Conservation (phyloP, 2,797 vertebrate species). For the Cyclopterus lumpus region DNA sequence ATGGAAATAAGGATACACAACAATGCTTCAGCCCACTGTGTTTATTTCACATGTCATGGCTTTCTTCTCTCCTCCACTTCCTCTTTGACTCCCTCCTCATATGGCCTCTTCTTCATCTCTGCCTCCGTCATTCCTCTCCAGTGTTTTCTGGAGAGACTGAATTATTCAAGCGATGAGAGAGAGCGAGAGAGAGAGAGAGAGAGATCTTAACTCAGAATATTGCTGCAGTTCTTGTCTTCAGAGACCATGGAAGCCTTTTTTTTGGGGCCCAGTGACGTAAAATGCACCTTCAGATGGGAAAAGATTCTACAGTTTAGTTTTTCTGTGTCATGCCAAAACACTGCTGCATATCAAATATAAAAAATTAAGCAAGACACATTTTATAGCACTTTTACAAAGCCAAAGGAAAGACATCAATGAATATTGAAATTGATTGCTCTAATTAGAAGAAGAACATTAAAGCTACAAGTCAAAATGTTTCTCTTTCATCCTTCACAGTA, state of each 20-base stretch:
- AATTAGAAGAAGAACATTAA: neutral
- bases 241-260: slow-evolving; percentile 18
- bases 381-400: neutral
- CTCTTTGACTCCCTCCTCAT: slow-evolving; percentile 20
- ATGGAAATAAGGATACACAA: neutral
- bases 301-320: slow-evolving; percentile 13
- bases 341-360: neutral
- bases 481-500: neutral
- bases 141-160: slow-evolving; percentile 58
- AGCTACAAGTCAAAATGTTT: neutral
- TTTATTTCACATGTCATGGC: slow-evolving; percentile 3
- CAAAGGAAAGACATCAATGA: neutral
- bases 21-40: neutral
- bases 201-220: slow-evolving; percentile 39
- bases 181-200: slow-evolving; percentile 12
- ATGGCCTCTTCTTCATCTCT: slow-evolving; percentile 20
- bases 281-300: slow-evolving; percentile 29
- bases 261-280: slow-evolving; percentile 11
- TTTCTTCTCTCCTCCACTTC: slow-evolving; percentile 4
- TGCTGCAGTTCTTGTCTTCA: slow-evolving; percentile 38
- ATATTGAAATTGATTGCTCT: neutral
- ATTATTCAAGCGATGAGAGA: slow-evolving; percentile 63
- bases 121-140: slow-evolving; percentile 41
- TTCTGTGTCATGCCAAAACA: slow-evolving; percentile 10
- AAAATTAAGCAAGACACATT: slow-evolving; percentile 3